Percentiles rank a stretch among this genome's conserved stretches.
Conservation (phyloP, 2,888 invertebrate species). For the Volucella inanis region DNA sequence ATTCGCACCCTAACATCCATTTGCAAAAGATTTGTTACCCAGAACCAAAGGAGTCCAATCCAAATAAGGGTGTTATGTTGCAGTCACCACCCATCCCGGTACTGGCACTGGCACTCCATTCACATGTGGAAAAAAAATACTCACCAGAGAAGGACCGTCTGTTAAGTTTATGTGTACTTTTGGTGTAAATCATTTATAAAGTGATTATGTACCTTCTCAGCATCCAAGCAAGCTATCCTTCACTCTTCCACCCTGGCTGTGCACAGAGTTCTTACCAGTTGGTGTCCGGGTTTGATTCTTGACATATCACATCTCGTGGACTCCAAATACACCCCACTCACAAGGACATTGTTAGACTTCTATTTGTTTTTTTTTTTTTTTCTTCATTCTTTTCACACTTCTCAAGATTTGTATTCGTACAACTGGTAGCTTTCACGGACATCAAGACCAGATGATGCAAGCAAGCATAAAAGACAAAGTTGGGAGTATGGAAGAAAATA, state of each 20-base stretch:
- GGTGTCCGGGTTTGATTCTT: slow-evolving; percentile 70
- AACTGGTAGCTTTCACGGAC: slow-evolving; percentile 40
- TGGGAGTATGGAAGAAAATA: background rate
- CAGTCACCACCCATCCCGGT: slow-evolving; percentile 29
- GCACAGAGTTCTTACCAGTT: slow-evolving; percentile 71
- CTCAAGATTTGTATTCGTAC: slow-evolving; percentile 16
- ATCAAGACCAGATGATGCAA: slow-evolving; percentile 72
- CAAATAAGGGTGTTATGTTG: slow-evolving; percentile 60
- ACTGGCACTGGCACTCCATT: slow-evolving; percentile 25
- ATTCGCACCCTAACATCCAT: slow-evolving; percentile 18
- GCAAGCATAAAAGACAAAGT: slow-evolving; percentile 54
- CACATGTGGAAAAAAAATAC: slow-evolving; percentile 24
- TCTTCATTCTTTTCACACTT: slow-evolving; percentile 23
- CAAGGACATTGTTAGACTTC: slow-evolving; percentile 45
- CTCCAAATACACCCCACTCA: slow-evolving; percentile 44
- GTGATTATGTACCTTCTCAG: slow-evolving; percentile 60
- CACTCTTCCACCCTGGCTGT: slow-evolving; percentile 17
- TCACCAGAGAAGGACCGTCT: slow-evolving; percentile 47
- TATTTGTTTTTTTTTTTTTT: slow-evolving; percentile 9
- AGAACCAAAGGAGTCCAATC: slow-evolving; percentile 28
- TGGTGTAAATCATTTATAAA: slow-evolving; percentile 73
- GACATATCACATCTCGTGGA: slow-evolving; percentile 70
- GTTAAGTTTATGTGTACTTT: slow-evolving; percentile 64
- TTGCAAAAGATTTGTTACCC: slow-evolving; percentile 45
- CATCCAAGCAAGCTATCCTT: background rate